phyloP scores from a whole-genome alignment of 2,113 vertebrate genomes.

The Poicephalus gulielmi region DNA sequence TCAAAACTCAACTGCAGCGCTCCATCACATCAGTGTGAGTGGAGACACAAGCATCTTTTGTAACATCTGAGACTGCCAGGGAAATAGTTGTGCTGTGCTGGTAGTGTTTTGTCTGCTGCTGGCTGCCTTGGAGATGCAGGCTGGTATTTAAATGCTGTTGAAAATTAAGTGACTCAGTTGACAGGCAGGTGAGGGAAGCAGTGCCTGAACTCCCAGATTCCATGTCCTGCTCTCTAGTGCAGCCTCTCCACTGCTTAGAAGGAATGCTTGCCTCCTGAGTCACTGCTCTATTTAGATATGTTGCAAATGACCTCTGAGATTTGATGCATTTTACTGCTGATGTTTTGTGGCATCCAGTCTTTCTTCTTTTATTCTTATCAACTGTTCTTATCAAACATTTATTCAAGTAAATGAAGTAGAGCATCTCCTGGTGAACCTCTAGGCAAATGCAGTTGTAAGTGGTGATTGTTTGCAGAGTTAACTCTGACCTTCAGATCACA shows the following conservation, averaged over 20 bases:
- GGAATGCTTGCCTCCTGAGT: conserved; percentile 2
- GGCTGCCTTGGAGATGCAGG: conserved; percentile 7
- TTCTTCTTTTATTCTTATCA: background rate
- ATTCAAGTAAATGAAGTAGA: background rate
- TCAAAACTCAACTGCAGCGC: background rate
- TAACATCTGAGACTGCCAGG: background rate
- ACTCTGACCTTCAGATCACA: background rate
- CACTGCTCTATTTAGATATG: background rate
- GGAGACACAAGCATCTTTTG: background rate
- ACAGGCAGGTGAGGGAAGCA: background rate
- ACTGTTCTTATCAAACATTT: background rate
- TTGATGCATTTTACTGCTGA: background rate
- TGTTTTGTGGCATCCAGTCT: background rate
- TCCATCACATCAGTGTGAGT: background rate
- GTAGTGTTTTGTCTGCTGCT: background rate
- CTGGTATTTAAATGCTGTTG: background rate
- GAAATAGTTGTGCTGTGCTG: background rate
- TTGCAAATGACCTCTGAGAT: background rate
- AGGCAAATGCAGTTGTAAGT: background rate
- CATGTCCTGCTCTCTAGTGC: background rate
- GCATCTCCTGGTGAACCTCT: background rate
- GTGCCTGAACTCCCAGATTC: background rate
- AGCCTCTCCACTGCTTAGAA: background rate
- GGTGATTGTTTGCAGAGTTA: background rate
- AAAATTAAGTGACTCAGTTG: conserved; percentile 8